Evolutionary conservation across 2,113 vertebrate genomes (phyloP).

Genomic region (Emydura subglobosa): DNA sequence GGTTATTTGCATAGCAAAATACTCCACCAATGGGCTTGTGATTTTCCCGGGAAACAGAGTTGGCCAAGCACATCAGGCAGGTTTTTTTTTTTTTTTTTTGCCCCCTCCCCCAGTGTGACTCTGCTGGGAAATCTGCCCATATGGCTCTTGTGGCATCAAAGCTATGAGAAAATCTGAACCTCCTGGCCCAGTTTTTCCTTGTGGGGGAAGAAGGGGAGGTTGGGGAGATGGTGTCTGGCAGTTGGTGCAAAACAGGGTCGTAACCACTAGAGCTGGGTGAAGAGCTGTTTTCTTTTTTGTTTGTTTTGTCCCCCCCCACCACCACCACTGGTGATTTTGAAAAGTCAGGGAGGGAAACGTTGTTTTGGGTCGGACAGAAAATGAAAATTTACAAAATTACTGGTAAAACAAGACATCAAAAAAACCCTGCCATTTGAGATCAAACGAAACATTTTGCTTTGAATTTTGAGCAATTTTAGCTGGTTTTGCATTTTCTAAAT

Average conservation of each 20-base stretch:
- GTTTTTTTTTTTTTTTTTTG: too few species aligned
- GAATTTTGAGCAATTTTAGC: not conserved
- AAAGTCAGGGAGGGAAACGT: not conserved
- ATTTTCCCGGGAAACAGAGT: not conserved
- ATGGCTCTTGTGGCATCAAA: not conserved
- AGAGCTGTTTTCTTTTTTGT: not conserved
- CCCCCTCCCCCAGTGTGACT: not conserved
- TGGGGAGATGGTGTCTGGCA: not conserved
- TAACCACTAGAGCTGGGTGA: not conserved
- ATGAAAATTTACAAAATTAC: not conserved
- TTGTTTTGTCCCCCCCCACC: not conserved
- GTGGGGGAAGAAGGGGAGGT: not conserved
- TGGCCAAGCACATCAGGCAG: not conserved
- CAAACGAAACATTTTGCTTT: not conserved
- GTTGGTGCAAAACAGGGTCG: not conserved
- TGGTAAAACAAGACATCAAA: not conserved
- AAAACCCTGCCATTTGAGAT: not conserved
- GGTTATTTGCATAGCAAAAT: not conserved
- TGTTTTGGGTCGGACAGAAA: not conserved
- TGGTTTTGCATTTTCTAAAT: not conserved
- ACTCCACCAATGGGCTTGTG: not conserved
- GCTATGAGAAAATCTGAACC: not conserved
- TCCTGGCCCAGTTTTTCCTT: not conserved
- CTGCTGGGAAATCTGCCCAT: not conserved
- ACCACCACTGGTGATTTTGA: not conserved